Percentiles rank a stretch among this genome's conserved stretches.
These are phyloP conservation scores for Phasianus colchicus DNA, from an alignment of 2,113 vertebrate species.

Conservation along the genomic window DNA sequence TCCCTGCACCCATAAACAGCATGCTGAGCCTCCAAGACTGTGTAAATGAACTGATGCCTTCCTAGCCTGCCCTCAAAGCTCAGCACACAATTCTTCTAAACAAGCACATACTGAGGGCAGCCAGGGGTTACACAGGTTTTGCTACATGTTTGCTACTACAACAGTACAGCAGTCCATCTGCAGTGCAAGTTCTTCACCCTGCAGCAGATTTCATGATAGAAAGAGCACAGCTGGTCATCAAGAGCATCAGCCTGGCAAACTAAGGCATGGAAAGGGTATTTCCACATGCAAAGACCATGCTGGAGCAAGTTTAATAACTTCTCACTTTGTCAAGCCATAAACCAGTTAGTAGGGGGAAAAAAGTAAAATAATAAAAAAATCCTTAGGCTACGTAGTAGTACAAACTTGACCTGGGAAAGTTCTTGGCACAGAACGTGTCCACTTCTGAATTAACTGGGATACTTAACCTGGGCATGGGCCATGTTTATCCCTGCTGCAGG, in stretches of 20 bases:
- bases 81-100: not conserved
- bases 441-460: not conserved
- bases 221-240: not conserved
- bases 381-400: not conserved
- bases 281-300: not conserved
- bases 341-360: fast-evolving
- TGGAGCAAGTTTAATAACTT: not conserved
- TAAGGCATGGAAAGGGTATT: not conserved
- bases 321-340: not conserved
- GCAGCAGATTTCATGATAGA: not conserved
- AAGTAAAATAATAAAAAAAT: not conserved
- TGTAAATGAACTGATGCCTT: fast-evolving
- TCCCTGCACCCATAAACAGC: not conserved
- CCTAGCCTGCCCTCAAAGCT: not conserved
- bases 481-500: not conserved
- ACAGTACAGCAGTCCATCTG: not conserved
- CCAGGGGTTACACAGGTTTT: not conserved
- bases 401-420: not conserved
- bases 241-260: not conserved
- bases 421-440: not conserved
- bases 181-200: not conserved
- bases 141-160: fast-evolving
- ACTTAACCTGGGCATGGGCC: not conserved
- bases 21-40: not conserved
- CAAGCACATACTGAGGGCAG: fast-evolving